Evolutionary conservation across 2,797 vertebrate genomes (phyloP), one percentile per base, ranked within the genome.

Genomic region (Muscicapa striata): DNA sequence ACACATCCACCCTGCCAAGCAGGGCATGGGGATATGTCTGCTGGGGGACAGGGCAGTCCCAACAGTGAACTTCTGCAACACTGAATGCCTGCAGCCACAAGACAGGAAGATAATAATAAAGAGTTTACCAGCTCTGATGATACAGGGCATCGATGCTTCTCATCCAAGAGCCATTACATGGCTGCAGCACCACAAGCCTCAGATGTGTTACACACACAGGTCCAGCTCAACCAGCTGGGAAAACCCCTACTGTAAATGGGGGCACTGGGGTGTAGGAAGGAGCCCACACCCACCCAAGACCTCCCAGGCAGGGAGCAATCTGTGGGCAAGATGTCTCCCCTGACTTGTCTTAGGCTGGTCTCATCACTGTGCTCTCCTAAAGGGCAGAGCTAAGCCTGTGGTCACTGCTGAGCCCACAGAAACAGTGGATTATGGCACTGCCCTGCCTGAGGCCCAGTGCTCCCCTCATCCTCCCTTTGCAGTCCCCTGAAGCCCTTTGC

Each of bases 161-260:
- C 23, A 63, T 21, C 43, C 0, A 0, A 76, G 59, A 69, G 36
- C n/a, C 32, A 16, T 12, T 22, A 14, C 5, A 59, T 0, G 4
- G 62, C 58, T 76, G 57, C 57, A 52, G 34, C 46, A 73, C 20
- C 17, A 9, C n/a, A 36, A 45, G 11, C 5, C 2, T 30, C 3
- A 0, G 58, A 43, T 22, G 29, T 18, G 38, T 59, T 41, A 74
- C 27, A 61, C 2, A 17, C 73, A 54, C 0, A 0, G 12, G 69
- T 40, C 49, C 70, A 75, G 62, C 34, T 84, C 46, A 72, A 64
- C 16, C 1, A 1, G 27, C 12, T 7, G 5, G 29, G 55, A 51
- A 82, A 51, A 15, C 1, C 15, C 41, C 2, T 48, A 34, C 43
- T 29, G 10, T 17, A 77, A 74, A 70, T 18, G 5, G 15, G 43